Conservation (phyloP, 2,113 vertebrate species). For the Brachirus orientalis region DNA sequence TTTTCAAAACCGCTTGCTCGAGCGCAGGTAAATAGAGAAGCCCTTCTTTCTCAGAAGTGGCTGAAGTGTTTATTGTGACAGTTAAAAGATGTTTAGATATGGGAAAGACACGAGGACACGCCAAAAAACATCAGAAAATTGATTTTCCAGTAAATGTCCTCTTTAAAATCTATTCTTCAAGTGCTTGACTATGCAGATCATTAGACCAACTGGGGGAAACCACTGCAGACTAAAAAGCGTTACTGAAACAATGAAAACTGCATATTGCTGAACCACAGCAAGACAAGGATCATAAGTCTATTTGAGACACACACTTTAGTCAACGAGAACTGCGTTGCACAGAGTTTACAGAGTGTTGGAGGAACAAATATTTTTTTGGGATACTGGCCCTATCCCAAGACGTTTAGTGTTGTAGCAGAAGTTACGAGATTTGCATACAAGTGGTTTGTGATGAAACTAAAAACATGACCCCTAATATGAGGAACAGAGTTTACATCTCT, state of each 20-base stretch:
- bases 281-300: constrained; percentile 54
- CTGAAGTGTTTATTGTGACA: too few relatives aligned
- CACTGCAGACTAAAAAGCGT: too few relatives aligned
- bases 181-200: too few relatives aligned
- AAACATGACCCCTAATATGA: background rate
- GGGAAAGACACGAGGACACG: too few relatives aligned
- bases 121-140: too few relatives aligned
- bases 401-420: constrained; percentile 18
- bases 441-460: constrained; percentile 18
- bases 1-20: too few relatives aligned
- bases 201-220: too few relatives aligned
- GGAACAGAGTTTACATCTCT: background rate
- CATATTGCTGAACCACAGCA: constrained; percentile 57
- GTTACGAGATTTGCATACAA: constrained; percentile 31
- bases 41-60: too few relatives aligned
- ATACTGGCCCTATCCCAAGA: constrained; percentile 23
- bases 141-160: too few relatives aligned
- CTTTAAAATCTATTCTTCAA: too few relatives aligned
- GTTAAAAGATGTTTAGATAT: too few relatives aligned
- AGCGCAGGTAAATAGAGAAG: too few relatives aligned
- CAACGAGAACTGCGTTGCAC: background rate
- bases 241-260: constrained; percentile 68
- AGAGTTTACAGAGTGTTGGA: constrained; percentile 1
- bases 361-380: constrained; percentile 32
- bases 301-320: constrained; percentile 17